Evolutionary conservation across 2,888 invertebrate species (phyloP).

Genomic region (Torymus aiolomorphi): DNA sequence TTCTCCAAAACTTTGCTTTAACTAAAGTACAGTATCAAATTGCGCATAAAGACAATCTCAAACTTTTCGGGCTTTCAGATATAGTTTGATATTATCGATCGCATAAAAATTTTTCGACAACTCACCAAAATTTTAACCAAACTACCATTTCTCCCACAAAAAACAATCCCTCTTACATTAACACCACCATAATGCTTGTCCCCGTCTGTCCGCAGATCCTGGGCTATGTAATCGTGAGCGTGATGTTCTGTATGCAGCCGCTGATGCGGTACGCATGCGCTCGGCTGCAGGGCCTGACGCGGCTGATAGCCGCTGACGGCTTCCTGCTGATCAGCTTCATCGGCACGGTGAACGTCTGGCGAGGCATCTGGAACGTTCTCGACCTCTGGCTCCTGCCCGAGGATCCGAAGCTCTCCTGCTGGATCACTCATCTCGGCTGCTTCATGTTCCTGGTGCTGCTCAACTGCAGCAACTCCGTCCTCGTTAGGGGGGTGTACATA

Average conservation of each 20-base stretch:
- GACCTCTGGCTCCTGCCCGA: constrained; percentile 86
- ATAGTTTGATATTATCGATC: too few species aligned
- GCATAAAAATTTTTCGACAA: too few species aligned
- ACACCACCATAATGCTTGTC: too few species aligned
- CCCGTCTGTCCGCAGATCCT: constrained; percentile 78
- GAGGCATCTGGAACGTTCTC: constrained; percentile 89
- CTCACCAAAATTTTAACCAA: too few species aligned
- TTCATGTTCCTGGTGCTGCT: constrained; percentile 85
- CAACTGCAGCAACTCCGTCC: constrained; percentile 90
- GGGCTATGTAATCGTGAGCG: constrained; percentile 85
- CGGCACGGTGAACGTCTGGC: constrained; percentile 92
- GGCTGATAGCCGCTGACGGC: constrained; percentile 85
- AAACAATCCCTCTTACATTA: too few species aligned
- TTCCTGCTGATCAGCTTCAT: constrained; percentile 87
- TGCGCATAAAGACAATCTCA: too few species aligned
- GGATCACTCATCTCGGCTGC: constrained; percentile 87
- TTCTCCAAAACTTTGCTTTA: too few species aligned
- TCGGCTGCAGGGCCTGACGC: constrained; percentile 81
- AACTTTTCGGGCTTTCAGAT: too few species aligned
- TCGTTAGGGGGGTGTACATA: constrained; percentile 91
- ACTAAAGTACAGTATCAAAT: too few species aligned
- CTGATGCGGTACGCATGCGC: constrained; percentile 84
- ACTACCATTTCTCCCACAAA: too few species aligned
- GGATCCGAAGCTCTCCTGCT: constrained; percentile 84
- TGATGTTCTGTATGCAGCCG: constrained; percentile 86